Percentiles rank a stretch among this genome's conserved stretches.
Conservation (phyloP, 2,113 vertebrate species). For the Artemisiospiza belli region DNA sequence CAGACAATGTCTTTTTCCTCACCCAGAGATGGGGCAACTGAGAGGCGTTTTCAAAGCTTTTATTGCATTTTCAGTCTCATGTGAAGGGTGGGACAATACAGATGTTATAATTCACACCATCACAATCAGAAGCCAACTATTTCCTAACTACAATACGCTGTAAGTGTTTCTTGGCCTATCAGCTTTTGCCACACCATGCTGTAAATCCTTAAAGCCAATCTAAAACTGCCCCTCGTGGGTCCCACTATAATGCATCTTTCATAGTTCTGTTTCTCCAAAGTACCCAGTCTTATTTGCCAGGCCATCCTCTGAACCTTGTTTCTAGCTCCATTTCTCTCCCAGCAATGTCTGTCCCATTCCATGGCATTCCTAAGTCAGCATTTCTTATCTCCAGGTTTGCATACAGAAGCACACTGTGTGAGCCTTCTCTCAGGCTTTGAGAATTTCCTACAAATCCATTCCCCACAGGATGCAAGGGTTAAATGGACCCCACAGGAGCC, state of each 20-base stretch:
- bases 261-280: not conserved
- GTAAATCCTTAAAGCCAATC: too few species aligned
- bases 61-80: not conserved
- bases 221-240: too few species aligned
- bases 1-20: not conserved
- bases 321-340: not conserved
- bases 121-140: too few species aligned
- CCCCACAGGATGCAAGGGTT: not conserved
- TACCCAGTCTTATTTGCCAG: not conserved
- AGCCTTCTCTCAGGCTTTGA: not conserved
- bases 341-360: not conserved
- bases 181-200: too few species aligned
- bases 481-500: not conserved
- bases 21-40: too few species aligned
- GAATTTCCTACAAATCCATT: not conserved
- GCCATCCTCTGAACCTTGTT: not conserved
- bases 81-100: not conserved
- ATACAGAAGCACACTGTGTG: too few species aligned
- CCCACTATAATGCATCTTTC: too few species aligned
- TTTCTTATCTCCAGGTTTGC: not conserved
- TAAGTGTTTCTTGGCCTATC: too few species aligned
- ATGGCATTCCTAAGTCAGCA: not conserved
- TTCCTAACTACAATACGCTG: too few species aligned
- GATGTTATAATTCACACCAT: not conserved
- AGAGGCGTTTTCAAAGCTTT: too few species aligned